A percentile compares a stretch with the other conserved stretches of the same genome.
Conservation (phyloP, 2,797 vertebrate genomes). For the Spheniscus humboldti region DNA sequence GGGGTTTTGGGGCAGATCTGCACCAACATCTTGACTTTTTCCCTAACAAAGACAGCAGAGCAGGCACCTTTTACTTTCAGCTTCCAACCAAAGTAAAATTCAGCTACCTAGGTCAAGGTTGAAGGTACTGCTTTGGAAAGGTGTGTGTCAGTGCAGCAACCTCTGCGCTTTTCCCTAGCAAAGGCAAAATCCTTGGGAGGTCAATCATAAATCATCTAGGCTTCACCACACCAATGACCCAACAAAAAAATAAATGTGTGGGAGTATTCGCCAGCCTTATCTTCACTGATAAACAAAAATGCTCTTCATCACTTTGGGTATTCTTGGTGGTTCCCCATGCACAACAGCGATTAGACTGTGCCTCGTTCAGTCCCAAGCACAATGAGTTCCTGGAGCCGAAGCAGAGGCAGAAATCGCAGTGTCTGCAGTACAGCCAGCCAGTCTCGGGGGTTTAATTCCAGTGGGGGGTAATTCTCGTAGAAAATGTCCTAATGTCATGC, state of each 20-base stretch:
- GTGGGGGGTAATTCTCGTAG: neutral
- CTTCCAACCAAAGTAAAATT: neutral
- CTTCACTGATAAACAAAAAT: neutral
- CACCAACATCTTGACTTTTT: neutral
- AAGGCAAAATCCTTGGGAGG: neutral
- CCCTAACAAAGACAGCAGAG: neutral
- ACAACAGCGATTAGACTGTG: neutral
- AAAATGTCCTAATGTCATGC: neutral
- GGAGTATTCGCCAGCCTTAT: neutral
- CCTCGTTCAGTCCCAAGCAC: fast-evolving
- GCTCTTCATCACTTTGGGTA: neutral
- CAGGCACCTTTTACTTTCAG: neutral
- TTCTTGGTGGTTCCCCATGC: neutral
- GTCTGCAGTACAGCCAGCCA: neutral
- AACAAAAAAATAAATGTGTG: neutral
- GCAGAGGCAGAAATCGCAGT: neutral
- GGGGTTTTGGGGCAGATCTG: neutral
- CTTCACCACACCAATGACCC: neutral
- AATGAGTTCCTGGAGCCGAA: neutral
- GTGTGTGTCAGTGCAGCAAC: neutral
- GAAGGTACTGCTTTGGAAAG: neutral
- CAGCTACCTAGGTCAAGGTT: neutral
- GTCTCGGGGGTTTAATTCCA: neutral
- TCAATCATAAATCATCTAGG: neutral
- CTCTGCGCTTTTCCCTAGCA: neutral